Conservation (phyloP, 2,113 vertebrate species). For the Neotoma lepida region DNA sequence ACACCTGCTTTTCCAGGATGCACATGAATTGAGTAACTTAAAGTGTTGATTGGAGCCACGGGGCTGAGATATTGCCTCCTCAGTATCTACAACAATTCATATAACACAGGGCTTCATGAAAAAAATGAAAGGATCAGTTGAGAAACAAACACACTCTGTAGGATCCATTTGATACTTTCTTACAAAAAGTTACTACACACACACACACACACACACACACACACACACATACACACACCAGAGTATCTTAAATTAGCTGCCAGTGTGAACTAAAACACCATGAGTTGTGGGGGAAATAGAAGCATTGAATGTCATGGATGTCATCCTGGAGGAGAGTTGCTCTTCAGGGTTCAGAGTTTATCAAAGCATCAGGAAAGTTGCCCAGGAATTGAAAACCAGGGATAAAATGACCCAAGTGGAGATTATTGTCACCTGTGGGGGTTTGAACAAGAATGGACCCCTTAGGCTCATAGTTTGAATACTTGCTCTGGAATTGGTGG, state of each 20-base stretch:
- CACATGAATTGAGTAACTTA: neutral
- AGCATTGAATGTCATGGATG: neutral
- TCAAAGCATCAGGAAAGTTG: neutral
- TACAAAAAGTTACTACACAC: neutral
- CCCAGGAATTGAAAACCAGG: neutral
- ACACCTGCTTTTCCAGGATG: neutral
- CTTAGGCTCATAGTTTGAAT: neutral
- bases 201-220: neutral
- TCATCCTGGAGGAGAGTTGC: neutral
- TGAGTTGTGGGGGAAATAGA: neutral
- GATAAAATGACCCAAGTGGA: neutral
- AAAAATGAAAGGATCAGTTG: neutral
- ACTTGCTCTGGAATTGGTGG: neutral
- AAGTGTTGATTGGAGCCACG: neutral
- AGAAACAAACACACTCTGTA: neutral
- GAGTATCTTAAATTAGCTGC: neutral
- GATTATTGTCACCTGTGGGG: neutral
- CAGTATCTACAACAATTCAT: neutral
- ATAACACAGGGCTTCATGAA: neutral
- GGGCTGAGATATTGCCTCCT: neutral
- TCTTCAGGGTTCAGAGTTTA: neutral
- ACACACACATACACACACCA: neutral
- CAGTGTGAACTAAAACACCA: neutral
- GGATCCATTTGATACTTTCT: neutral
- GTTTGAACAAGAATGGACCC: neutral